Evolutionary conservation across 2,113 vertebrate genomes (phyloP).

Genomic region (Xenopus laevis): DNA sequence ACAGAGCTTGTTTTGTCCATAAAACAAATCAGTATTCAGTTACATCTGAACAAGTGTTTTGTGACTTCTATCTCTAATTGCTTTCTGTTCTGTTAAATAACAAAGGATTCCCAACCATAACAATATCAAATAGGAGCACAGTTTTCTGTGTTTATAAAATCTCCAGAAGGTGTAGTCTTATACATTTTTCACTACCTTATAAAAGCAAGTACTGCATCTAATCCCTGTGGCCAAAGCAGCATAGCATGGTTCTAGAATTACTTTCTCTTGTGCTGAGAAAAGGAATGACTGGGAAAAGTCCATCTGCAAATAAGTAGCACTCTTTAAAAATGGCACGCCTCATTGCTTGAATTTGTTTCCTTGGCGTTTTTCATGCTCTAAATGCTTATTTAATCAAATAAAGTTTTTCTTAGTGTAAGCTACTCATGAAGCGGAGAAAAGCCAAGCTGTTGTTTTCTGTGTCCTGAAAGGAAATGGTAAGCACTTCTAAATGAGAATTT

Average conservation of each 20-base stretch:
- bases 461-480: slow-evolving; percentile 32
- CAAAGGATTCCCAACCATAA: too few species aligned
- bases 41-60: too few species aligned
- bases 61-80: too few species aligned
- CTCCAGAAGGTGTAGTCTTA: slow-evolving; percentile 19
- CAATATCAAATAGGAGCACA: not conserved
- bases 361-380: slow-evolving; percentile 40
- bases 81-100: too few species aligned
- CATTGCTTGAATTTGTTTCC: slow-evolving; percentile 43
- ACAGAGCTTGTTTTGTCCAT: too few species aligned
- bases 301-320: slow-evolving; percentile 32
- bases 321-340: slow-evolving; percentile 36
- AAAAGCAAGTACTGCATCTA: slow-evolving; percentile 39
- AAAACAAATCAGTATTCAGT: too few species aligned
- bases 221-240: slow-evolving; percentile 40
- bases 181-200: slow-evolving; percentile 37
- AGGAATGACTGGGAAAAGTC: slow-evolving; percentile 30
- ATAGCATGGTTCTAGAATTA: slow-evolving; percentile 37
- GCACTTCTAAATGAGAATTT: slow-evolving; percentile 33
- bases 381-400: slow-evolving; percentile 46
- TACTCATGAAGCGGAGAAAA: slow-evolving; percentile 42
- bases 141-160: slow-evolving; percentile 23
- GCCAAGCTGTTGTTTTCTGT: slow-evolving; percentile 38
- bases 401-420: slow-evolving; percentile 46
- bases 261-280: slow-evolving; percentile 30